Evolutionary conservation across 2,113 vertebrate genomes (phyloP).

Genomic region (Archilochus colubris): DNA sequence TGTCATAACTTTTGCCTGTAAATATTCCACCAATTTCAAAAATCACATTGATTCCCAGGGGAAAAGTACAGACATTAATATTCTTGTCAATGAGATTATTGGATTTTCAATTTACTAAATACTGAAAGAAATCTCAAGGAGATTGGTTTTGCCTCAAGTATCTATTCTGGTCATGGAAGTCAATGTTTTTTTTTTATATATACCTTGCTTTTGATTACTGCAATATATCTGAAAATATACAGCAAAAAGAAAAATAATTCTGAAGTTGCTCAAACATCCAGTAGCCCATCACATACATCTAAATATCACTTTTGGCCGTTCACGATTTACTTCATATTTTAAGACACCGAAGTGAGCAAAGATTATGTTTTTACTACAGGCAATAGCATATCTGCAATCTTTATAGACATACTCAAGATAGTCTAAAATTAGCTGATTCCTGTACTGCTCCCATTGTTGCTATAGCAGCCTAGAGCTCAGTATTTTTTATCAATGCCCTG

Average conservation of each 20-base stretch:
- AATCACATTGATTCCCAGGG: neutral
- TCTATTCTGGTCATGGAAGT: neutral
- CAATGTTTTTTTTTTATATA: neutral
- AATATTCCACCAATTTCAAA: conserved; percentile 9
- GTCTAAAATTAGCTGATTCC: conserved; percentile 14
- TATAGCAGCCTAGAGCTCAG: conserved; percentile 8
- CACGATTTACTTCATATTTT: neutral
- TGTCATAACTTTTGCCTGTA: neutral
- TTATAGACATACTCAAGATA: neutral
- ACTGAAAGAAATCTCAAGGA: neutral
- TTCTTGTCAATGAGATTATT: conserved; percentile 24
- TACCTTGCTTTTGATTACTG: neutral
- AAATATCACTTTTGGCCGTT: neutral
- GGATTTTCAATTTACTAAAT: conserved; percentile 27
- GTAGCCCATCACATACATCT: neutral
- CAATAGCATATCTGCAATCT: neutral
- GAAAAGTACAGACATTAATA: neutral
- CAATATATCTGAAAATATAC: neutral
- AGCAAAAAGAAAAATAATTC: neutral
- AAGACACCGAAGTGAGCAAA: neutral
- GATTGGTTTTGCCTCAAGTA: conserved; percentile 1
- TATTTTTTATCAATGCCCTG: neutral
- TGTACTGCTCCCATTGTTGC: neutral
- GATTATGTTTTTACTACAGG: neutral
- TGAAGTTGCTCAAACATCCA: neutral